A percentile compares a stretch with the other conserved stretches of the same genome.
Conservation (phyloP, 2,113 vertebrate genomes). For the Erythrocercus mccallii region DNA sequence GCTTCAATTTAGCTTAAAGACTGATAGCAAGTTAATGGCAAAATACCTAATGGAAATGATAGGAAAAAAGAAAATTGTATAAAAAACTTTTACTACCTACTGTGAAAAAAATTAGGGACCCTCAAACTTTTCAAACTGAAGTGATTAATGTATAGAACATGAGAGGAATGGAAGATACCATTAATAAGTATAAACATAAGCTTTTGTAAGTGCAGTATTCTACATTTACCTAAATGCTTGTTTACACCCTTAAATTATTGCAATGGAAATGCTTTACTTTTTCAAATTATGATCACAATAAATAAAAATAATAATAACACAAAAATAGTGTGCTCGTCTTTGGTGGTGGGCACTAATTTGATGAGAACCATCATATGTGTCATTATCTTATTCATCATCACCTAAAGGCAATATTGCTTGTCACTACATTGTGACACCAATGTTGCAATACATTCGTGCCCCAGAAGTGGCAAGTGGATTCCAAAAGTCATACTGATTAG, state of each 20-base stretch:
- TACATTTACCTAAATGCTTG: neutral
- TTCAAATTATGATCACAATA: neutral
- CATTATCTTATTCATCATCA: neutral
- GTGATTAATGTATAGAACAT: neutral
- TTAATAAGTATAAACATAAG: neutral
- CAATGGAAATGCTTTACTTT: neutral
- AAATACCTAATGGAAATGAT: neutral
- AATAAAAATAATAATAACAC: neutral
- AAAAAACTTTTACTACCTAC: neutral
- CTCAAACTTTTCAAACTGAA: neutral
- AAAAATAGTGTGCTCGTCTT: neutral
- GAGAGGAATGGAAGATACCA: neutral
- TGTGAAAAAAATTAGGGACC: neutral
- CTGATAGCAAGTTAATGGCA: neutral
- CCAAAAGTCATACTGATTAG: neutral
- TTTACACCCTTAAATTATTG: neutral
- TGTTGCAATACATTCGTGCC: rapidly evolving
- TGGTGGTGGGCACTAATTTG: neutral
- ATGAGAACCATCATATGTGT: neutral
- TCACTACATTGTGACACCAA: neutral
- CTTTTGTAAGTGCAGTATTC: neutral
- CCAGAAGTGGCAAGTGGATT: neutral
- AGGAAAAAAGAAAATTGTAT: neutral
- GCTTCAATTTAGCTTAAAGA: neutral
- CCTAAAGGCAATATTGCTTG: neutral